Evolutionary conservation across 2,888 invertebrate genomes (phyloP).

Genomic region (Labia minor): DNA sequence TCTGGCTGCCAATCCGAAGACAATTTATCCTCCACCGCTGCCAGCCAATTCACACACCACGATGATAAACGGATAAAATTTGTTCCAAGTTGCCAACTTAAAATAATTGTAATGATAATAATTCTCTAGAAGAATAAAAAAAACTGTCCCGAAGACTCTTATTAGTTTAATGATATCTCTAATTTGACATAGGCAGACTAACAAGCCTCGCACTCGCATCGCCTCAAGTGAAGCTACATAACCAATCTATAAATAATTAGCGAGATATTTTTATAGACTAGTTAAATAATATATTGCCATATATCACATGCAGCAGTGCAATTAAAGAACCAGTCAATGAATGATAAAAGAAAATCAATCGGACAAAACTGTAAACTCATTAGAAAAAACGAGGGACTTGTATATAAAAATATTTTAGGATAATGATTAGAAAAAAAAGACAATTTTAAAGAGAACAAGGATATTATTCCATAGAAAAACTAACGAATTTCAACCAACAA

Average conservation of each 20-base stretch:
- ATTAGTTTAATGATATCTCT: constrained; percentile 5
- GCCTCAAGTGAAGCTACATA: constrained; percentile 13
- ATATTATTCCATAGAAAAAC: too few species aligned
- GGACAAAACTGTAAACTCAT: too few species aligned
- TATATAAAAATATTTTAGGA: too few species aligned
- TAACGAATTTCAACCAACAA: too few species aligned
- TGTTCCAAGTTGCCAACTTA: constrained; percentile 1
- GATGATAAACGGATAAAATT: constrained; percentile 8
- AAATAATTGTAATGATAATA: constrained; percentile 7
- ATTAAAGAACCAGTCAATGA: too few species aligned
- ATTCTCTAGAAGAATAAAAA: constrained; percentile 8
- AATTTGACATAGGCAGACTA: constrained; percentile 1
- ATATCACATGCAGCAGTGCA: too few species aligned
- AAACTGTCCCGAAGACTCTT: neutral
- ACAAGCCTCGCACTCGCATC: neutral
- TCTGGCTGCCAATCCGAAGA: too few species aligned
- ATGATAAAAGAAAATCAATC: too few species aligned
- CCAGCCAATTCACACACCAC: neutral
- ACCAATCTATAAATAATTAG: constrained; percentile 4
- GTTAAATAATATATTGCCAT: too few species aligned
- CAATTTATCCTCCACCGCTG: neutral
- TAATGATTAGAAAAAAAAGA: too few species aligned
- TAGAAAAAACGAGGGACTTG: too few species aligned
- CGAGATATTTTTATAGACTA: neutral
- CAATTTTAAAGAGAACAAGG: too few species aligned